phyloP scores from a whole-genome alignment of 2,797 vertebrate species.

The Staurois parvus region DNA sequence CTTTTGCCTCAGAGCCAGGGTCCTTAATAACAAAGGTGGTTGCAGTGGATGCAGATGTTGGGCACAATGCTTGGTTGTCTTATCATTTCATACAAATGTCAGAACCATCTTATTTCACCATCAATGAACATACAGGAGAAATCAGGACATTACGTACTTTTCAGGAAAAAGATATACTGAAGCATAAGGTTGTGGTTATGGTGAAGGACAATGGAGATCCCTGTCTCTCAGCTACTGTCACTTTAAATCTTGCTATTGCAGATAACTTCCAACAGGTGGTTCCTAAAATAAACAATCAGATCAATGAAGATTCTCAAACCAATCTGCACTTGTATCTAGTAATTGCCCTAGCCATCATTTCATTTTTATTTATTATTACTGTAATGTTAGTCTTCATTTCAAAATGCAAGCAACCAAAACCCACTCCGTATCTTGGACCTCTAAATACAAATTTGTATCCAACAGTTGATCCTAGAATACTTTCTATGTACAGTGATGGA shows the following conservation, averaged over 20 bases:
- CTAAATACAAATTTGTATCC: constrained; percentile 40
- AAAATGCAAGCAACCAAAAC: constrained; percentile 34
- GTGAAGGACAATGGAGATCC: constrained; percentile 80
- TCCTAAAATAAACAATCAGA: constrained; percentile 70
- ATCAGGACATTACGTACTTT: constrained; percentile 78
- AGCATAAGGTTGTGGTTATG: constrained; percentile 77
- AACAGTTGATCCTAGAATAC: constrained; percentile 32
- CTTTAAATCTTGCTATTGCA: constrained; percentile 56
- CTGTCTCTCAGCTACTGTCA: constrained; percentile 66
- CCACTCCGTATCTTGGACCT: constrained; percentile 17
- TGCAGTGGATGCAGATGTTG: constrained; percentile 82
- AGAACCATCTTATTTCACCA: constrained; percentile 81
- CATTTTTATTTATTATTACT: constrained; percentile 70
- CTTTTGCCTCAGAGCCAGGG: constrained; percentile 74
- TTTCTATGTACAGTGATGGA: constrained; percentile 55
- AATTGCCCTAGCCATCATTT: constrained; percentile 65
- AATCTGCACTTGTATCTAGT: constrained; percentile 68
- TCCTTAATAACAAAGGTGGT: constrained; percentile 87
- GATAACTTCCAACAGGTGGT: constrained; percentile 72
- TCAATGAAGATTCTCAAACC: constrained; percentile 62
- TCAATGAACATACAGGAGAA: constrained; percentile 82
- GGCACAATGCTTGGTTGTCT: constrained; percentile 82
- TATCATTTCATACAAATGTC: constrained; percentile 77
- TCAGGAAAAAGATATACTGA: constrained; percentile 78
- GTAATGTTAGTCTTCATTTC: constrained; percentile 63